These are phyloP conservation scores for Poicephalus meyeri DNA, from an alignment of 2,113 vertebrate genomes.

Conservation along the genomic window DNA sequence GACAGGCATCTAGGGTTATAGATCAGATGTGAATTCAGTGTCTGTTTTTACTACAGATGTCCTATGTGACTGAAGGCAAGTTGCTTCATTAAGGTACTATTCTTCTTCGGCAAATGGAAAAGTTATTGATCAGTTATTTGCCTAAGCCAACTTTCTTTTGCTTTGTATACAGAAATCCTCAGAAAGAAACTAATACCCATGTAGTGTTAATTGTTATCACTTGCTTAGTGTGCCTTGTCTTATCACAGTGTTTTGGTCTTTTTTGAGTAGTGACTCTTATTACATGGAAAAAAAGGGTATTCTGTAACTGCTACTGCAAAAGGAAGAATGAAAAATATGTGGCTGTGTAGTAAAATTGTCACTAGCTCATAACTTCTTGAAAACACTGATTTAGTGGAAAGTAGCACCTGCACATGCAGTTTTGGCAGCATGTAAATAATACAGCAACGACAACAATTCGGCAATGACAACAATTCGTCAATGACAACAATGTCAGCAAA, in stretches of 20 bases:
- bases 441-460: neutral
- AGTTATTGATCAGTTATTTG: neutral
- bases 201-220: neutral
- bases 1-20: neutral
- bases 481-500: neutral
- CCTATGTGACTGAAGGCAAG: neutral
- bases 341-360: neutral
- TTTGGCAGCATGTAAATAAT: neutral
- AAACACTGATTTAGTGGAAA: conserved; percentile 49
- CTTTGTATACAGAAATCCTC: neutral
- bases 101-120: neutral
- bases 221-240: accelerated
- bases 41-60: neutral
- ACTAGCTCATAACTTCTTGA: neutral
- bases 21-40: neutral
- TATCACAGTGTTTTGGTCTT: neutral
- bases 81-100: neutral
- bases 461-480: too few relatives aligned
- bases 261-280: neutral
- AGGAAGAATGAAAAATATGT: neutral
- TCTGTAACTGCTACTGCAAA: neutral
- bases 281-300: neutral
- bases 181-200: neutral
- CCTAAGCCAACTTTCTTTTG: neutral
- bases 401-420: neutral